Base-by-base conservation (phyloP, 2,888 invertebrate species). In the Hypercompe scribonia region DNA sequence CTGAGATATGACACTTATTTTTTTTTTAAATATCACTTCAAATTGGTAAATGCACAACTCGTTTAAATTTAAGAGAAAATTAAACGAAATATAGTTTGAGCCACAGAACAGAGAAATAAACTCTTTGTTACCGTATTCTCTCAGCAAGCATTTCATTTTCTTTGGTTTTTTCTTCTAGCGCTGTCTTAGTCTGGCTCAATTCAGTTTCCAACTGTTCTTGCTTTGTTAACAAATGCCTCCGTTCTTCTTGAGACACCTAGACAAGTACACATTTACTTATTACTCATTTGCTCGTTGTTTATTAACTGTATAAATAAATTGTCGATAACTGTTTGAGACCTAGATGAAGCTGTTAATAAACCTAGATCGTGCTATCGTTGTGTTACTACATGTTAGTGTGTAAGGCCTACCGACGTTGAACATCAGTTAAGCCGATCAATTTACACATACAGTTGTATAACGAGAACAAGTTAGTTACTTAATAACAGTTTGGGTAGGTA, bases 151-250 rank as follows among this genome's bases (percentile, higher is more conserved):
- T 95, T 76, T 97, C 96, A 70, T 97, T 96, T 86, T 97, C 97
- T 85, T 96, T 94, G 89, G 96, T 95, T 88, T 96, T 96, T 77
- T 96, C 92, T 69, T 97, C 97, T 71, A 97, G 93, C 11, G 96
- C 94, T 24, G 96, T 94, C 74, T 97, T 96, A 15, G 97, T 89
- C 81, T 97, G 97, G 61, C 97, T 96, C 31, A 98, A 87, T 79
- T 98, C 98, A 0, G 96, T 96, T 79, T 96, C 97, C 13, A 98
- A 90, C 86, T 98, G 98, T 86, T 98, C 98, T 87, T 98, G 97
- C 87, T 98, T 98, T 67, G 96, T 92, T 65, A 98, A 88, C 70
- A 98, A 92, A 31, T 96, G 94, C 81, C 98, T 97, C 21, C 98
- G 96, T 87, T 98, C 98, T 82, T 98, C 98, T 91, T 98, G 98